A percentile compares a stretch with the other conserved stretches of the same genome.
Evolutionary conservation across 2,113 vertebrate genomes (phyloP).

Genomic region (Leuciscus idus): DNA sequence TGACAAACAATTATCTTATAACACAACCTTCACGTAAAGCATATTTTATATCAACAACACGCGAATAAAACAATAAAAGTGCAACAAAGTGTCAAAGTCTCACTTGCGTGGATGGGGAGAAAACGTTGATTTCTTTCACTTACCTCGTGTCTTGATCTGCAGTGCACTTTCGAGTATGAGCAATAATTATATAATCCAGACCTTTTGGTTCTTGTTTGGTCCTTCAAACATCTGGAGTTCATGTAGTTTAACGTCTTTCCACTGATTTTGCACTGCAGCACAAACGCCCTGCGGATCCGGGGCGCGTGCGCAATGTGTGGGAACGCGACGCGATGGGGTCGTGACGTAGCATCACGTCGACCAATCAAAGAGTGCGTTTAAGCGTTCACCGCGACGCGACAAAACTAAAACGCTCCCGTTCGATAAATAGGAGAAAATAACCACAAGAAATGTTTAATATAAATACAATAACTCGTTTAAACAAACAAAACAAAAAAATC

Average conservation of each 20-base stretch:
- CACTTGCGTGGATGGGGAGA: neutral
- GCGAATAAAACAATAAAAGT: neutral
- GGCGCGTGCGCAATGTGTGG: neutral
- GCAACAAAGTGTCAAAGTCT: neutral
- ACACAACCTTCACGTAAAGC: neutral
- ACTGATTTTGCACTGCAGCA: neutral
- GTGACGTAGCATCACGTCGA: neutral
- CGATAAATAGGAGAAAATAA: neutral
- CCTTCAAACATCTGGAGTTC: neutral
- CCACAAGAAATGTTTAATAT: neutral
- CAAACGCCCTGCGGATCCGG: neutral
- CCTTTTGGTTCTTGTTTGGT: neutral
- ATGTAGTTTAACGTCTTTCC: neutral
- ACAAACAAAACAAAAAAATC: neutral
- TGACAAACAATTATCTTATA: too few species aligned
- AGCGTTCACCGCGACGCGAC: neutral
- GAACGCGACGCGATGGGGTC: neutral
- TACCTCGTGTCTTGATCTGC: neutral
- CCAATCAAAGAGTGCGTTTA: neutral
- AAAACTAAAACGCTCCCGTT: too few species aligned
- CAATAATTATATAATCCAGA: neutral
- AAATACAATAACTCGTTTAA: neutral
- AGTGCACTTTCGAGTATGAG: neutral
- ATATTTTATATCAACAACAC: neutral
- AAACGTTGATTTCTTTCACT: neutral